Evolutionary conservation across 2,797 vertebrate species (phyloP).

Genomic region (Thamnophis elegans): DNA sequence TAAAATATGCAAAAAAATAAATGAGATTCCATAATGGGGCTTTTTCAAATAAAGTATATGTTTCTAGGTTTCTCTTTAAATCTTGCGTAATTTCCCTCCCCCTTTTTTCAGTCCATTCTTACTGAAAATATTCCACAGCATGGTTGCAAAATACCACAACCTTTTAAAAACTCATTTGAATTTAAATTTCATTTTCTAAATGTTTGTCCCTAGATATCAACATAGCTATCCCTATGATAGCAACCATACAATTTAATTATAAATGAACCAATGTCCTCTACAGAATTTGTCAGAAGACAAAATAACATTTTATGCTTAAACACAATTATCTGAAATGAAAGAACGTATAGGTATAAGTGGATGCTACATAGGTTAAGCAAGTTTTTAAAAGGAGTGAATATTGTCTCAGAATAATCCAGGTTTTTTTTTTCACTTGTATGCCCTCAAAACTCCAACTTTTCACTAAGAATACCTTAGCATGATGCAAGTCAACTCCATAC

Average conservation of each 20-base stretch:
- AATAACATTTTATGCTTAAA: neutral
- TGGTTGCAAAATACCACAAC: neutral
- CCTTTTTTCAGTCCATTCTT: neutral
- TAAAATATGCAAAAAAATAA: neutral
- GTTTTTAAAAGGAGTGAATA: neutral
- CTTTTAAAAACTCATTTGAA: neutral
- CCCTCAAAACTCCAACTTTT: neutral
- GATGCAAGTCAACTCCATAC: conserved; percentile 97
- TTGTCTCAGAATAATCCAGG: neutral
- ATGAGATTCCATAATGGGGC: neutral
- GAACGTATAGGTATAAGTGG: neutral
- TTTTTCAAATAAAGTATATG: neutral
- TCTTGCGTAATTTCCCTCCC: neutral
- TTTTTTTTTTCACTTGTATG: neutral
- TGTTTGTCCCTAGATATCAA: neutral
- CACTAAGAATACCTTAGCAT: conserved; percentile 84
- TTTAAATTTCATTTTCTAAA: neutral
- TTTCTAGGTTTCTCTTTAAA: neutral
- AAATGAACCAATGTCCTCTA: neutral
- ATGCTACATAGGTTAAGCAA: neutral
- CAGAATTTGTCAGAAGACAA: neutral
- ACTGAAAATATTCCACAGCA: neutral
- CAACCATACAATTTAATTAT: neutral
- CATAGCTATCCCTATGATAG: neutral
- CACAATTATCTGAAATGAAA: neutral